phyloP scores from a whole-genome alignment of 2,888 invertebrate species.

The Tuberolachnus salignus region DNA sequence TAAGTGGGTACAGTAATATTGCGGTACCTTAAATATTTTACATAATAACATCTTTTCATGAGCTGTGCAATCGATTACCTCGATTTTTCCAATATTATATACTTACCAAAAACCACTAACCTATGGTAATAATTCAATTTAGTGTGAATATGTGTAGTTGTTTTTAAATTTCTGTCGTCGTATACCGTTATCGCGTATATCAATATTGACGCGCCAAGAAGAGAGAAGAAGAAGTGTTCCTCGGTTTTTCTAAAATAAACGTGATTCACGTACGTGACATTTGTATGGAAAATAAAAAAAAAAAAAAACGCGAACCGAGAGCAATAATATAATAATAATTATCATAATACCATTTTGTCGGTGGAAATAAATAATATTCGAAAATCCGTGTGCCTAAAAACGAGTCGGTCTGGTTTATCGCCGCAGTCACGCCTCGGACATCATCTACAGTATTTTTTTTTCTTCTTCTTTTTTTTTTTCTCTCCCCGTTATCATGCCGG shows the following conservation, averaged over 20 bases:
- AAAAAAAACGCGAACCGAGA: constrained; percentile 16
- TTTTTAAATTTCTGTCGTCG: background rate
- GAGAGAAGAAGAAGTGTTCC: background rate
- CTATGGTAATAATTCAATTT: background rate
- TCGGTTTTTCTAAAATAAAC: constrained; percentile 37
- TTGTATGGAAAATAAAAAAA: constrained; percentile 9
- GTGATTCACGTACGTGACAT: constrained; percentile 51
- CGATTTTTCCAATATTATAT: background rate
- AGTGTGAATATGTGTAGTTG: background rate
- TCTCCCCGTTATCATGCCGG: constrained; percentile 31
- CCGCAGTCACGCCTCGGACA: constrained; percentile 39
- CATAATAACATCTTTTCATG: background rate
- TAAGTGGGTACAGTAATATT: too few relatives aligned
- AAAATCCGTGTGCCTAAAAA: constrained; percentile 16
- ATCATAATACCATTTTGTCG: constrained; percentile 37
- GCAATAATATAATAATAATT: constrained; percentile 17
- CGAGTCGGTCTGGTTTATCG: constrained; percentile 42
- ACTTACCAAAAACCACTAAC: background rate
- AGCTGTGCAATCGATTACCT: background rate
- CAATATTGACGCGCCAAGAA: background rate
- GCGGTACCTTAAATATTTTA: background rate
- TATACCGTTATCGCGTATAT: constrained; percentile 35
- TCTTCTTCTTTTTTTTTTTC: too few relatives aligned
- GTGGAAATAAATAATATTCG: background rate
- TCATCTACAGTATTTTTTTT: constrained; percentile 6